Conservation (phyloP, 2,888 invertebrate genomes). For the Baronia brevicornis region DNA sequence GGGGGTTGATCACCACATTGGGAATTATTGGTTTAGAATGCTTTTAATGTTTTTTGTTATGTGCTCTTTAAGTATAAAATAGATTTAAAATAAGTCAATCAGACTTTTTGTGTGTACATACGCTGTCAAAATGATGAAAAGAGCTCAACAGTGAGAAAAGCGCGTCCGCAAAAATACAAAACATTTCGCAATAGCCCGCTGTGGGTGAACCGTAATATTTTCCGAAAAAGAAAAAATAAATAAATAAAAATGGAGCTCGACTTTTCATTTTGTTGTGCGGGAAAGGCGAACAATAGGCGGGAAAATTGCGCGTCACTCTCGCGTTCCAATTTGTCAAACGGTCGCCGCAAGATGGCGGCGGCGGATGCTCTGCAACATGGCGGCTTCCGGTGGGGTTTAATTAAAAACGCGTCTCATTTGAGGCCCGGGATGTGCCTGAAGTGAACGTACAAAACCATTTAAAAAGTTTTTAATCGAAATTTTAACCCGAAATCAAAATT, state of each 20-base stretch:
- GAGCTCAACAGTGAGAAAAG: conserved; percentile 52
- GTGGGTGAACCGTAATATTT: conserved; percentile 44
- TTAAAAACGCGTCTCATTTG: conserved; percentile 70
- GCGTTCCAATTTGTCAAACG: conserved; percentile 75
- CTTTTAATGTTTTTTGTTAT: conserved; percentile 4
- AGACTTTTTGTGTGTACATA: conserved; percentile 28
- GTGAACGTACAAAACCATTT: conserved; percentile 35
- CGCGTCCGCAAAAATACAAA: conserved; percentile 44
- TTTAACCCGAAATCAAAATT: conserved; percentile 15
- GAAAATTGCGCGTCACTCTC: conserved; percentile 75
- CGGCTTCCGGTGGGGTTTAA: conserved; percentile 65
- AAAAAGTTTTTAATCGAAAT: conserved; percentile 32
- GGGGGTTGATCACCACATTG: no score
- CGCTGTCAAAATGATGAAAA: conserved; percentile 37
- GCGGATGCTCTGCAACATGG: conserved; percentile 56
- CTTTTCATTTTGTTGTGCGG: conserved; percentile 72
- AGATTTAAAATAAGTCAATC: conserved; percentile 23
- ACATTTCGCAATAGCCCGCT: conserved; percentile 36
- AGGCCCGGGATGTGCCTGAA: conserved; percentile 37
- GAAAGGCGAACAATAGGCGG: conserved; percentile 72
- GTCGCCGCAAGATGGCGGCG: conserved; percentile 67
- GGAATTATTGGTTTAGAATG: no score
- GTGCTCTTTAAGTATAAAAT: conserved; percentile 13
- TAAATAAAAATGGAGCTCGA: conserved; percentile 55
- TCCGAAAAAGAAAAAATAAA: conserved; percentile 48